These are phyloP conservation scores for Lacerta agilis DNA, from an alignment of 2,797 vertebrate species.

Conservation along the genomic window DNA sequence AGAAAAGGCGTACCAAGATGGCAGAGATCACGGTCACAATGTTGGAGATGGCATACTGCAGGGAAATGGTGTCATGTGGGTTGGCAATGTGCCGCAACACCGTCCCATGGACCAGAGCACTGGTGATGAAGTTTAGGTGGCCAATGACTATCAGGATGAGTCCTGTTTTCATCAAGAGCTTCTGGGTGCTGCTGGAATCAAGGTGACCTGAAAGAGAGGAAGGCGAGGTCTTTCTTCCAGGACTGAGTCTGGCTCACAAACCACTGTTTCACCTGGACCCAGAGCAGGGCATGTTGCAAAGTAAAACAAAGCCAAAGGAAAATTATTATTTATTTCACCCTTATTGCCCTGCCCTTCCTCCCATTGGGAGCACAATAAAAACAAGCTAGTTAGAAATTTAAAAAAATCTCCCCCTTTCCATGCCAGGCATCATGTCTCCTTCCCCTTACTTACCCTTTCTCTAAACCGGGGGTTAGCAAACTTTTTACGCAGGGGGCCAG, in stretches of 20 bases:
- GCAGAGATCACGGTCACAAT: slow-evolving; percentile 83
- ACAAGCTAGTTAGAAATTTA: too few relatives aligned
- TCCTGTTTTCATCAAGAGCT: slow-evolving; percentile 92
- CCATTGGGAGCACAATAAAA: background rate
- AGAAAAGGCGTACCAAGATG: slow-evolving; percentile 80
- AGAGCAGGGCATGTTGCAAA: background rate
- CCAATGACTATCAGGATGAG: slow-evolving; percentile 89
- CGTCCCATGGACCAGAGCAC: slow-evolving; percentile 84
- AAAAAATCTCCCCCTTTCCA: too few relatives aligned
- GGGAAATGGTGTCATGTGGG: slow-evolving; percentile 61
- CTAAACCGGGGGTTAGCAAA: too few relatives aligned
- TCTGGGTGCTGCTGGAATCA: slow-evolving; percentile 70
- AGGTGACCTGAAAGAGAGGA: slow-evolving; percentile 70
- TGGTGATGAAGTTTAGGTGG: slow-evolving; percentile 89
- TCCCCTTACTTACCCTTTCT: too few relatives aligned
- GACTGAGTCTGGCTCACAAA: too few relatives aligned
- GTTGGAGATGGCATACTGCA: slow-evolving; percentile 85
- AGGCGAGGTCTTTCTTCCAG: background rate
- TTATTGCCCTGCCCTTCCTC: too few relatives aligned
- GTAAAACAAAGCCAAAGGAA: background rate
- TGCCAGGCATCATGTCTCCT: too few relatives aligned
- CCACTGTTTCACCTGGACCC: too few relatives aligned
- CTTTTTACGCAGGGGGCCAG: too few relatives aligned
- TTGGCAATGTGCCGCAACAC: slow-evolving; percentile 85
- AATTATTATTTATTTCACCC: too few relatives aligned